Percentiles rank a stretch among this genome's conserved stretches.
These are phyloP conservation scores for Endomychus coccineus DNA, from an alignment of 2,888 invertebrate species.

Conservation along the genomic window DNA sequence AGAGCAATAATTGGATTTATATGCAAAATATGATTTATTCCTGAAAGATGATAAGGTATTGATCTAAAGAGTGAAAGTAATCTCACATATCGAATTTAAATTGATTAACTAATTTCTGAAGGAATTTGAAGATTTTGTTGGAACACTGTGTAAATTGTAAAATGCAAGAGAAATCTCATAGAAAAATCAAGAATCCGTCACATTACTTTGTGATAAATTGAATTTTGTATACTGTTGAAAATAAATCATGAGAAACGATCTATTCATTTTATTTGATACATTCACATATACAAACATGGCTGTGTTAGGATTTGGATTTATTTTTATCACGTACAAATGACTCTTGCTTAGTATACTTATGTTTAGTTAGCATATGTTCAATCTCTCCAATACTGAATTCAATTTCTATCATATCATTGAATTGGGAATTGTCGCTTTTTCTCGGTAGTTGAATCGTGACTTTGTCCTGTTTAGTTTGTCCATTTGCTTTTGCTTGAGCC, in stretches of 20 bases:
- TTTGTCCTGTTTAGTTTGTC: conserved; percentile 35
- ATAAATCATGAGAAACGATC: too few relatives aligned
- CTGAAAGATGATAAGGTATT: too few relatives aligned
- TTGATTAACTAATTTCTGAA: too few relatives aligned
- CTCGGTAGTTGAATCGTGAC: conserved; percentile 39
- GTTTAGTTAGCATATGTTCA: conserved; percentile 27
- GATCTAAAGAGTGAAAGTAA: too few relatives aligned
- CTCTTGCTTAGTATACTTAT: conserved; percentile 12
- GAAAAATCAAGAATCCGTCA: conserved; percentile 35
- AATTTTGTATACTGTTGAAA: conserved; percentile 40
- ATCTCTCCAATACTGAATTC: conserved; percentile 35
- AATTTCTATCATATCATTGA: conserved; percentile 29
- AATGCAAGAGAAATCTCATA: conserved; percentile 15
- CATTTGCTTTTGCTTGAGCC: conserved; percentile 36
- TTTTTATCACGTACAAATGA: conserved; percentile 6
- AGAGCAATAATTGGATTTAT: too few relatives aligned
- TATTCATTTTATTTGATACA: too few relatives aligned
- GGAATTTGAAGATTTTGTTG: too few relatives aligned
- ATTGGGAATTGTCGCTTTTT: conserved; percentile 23
- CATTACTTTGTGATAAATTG: conserved; percentile 37
- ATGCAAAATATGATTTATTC: too few relatives aligned
- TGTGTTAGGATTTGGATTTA: conserved; percentile 13
- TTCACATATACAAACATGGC: too few relatives aligned
- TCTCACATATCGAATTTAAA: too few relatives aligned
- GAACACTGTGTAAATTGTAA: too few relatives aligned